Conservation (phyloP, 2,888 invertebrate genomes). For the Pyrochroa serraticornis region DNA sequence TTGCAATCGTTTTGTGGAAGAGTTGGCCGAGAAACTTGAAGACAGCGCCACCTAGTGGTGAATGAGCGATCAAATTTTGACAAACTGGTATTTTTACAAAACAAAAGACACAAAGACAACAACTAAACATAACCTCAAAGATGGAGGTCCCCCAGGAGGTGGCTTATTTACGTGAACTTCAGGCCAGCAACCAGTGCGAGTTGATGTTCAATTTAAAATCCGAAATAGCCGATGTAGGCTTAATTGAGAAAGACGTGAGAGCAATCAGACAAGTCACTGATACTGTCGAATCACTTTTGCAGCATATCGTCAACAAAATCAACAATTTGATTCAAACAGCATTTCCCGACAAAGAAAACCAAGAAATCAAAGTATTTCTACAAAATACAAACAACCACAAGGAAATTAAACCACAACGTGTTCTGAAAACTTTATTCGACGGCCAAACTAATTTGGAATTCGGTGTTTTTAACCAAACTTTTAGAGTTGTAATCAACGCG, state of each 20-base stretch:
- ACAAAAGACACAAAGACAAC: background rate
- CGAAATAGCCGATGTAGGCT: constrained; percentile 14
- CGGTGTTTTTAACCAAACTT: constrained; percentile 60
- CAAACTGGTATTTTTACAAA: no score
- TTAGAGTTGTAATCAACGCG: constrained; percentile 70
- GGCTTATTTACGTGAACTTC: constrained; percentile 31
- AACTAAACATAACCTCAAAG: constrained; percentile 14
- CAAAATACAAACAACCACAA: constrained; percentile 10
- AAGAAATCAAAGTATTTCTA: constrained; percentile 16
- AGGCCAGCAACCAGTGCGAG: constrained; percentile 26
- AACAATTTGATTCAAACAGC: constrained; percentile 19
- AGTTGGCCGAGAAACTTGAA: no score
- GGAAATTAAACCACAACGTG: constrained; percentile 5
- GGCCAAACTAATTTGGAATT: constrained; percentile 22
- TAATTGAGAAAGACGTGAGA: constrained; percentile 27
- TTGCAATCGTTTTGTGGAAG: no score
- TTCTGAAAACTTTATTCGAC: constrained; percentile 19
- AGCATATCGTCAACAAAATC: constrained; percentile 32
- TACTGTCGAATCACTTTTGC: constrained; percentile 28
- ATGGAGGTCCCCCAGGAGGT: no score
- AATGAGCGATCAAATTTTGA: no score
- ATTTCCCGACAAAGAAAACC: constrained; percentile 1
- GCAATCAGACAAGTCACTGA: constrained; percentile 28
- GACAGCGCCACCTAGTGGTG: no score
- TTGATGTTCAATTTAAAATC: constrained; percentile 27